Conservation (phyloP, 2,888 invertebrate genomes). For the Ectemnius continuus region DNA sequence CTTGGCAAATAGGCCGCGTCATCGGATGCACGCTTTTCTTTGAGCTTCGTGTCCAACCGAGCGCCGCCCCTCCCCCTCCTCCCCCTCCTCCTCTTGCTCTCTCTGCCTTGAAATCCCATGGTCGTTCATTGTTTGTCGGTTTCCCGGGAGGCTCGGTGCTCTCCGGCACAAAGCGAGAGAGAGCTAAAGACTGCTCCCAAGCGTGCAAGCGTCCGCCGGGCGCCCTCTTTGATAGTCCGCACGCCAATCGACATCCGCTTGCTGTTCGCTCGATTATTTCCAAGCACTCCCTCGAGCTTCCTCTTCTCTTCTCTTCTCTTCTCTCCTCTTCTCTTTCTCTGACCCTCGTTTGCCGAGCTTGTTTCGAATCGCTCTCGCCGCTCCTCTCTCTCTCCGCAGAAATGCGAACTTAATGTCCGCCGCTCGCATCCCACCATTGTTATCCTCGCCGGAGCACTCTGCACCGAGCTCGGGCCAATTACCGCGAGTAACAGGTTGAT, state of each 20-base stretch:
- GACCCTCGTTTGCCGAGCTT: too few relatives aligned
- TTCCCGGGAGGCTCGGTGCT: background rate
- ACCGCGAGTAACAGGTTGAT: too few relatives aligned
- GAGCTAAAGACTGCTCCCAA: conserved; percentile 1
- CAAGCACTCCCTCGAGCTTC: background rate
- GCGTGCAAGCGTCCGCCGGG: conserved; percentile 3
- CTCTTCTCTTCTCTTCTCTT: too few relatives aligned
- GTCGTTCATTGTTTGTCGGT: background rate
- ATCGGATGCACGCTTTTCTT: conserved; percentile 48
- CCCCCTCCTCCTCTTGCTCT: conserved; percentile 17
- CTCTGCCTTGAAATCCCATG: background rate
- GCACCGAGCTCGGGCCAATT: too few relatives aligned
- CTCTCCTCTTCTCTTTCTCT: too few relatives aligned
- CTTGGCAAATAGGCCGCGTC: conserved; percentile 25
- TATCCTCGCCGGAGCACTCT: too few relatives aligned
- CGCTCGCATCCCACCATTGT: too few relatives aligned
- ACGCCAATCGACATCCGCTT: background rate
- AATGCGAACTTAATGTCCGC: too few relatives aligned
- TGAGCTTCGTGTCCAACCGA: conserved; percentile 46
- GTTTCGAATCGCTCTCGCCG: too few relatives aligned
- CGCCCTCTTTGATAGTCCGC: background rate
- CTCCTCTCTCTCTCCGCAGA: too few relatives aligned
- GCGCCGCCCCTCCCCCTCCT: conserved; percentile 46
- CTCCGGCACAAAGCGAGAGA: background rate
- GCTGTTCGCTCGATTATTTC: conserved; percentile 3